phyloP scores from a whole-genome alignment of 2,797 vertebrate species.

The Pangasius sanitwongsei region DNA sequence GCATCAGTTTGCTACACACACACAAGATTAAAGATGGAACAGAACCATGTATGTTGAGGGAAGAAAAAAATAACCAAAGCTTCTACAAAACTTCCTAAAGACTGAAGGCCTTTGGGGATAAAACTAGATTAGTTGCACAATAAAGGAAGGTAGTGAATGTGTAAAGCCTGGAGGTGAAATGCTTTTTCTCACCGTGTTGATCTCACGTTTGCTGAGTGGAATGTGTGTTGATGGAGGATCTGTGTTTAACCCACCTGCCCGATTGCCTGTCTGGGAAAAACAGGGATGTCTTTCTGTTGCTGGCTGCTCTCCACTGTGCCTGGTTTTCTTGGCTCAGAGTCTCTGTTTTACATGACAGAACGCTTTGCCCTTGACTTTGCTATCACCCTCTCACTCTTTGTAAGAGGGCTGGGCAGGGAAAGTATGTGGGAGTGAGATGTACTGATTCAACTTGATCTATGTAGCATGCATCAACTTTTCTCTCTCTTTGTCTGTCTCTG shows the following conservation, averaged over 20 bases:
- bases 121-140: slow-evolving; percentile 25
- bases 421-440: slow-evolving; percentile 42
- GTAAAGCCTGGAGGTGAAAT: slow-evolving; percentile 26
- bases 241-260: slow-evolving; percentile 43
- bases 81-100: slow-evolving; percentile 9
- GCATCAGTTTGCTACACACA: not conserved
- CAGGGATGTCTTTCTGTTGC: slow-evolving; percentile 30
- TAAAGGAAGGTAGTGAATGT: not conserved
- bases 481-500: not conserved
- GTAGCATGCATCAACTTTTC: slow-evolving; percentile 7
- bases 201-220: slow-evolving; percentile 26
- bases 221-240: slow-evolving; percentile 21
- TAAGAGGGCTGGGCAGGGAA: slow-evolving; percentile 44
- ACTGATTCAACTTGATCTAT: slow-evolving; percentile 40
- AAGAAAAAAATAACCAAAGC: not conserved
- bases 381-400: slow-evolving; percentile 53
- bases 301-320: slow-evolving; percentile 38
- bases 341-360: slow-evolving; percentile 49
- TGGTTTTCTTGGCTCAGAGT: slow-evolving; percentile 45
- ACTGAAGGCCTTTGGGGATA: not conserved
- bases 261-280: slow-evolving; percentile 27
- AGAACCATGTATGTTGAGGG: not conserved
- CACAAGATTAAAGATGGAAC: slow-evolving; percentile 15
- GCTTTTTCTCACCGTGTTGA: slow-evolving; percentile 13
- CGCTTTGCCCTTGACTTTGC: slow-evolving; percentile 49